Percentiles rank a stretch among this genome's conserved stretches.
Evolutionary conservation across 2,797 vertebrate genomes (phyloP).

Genomic region (Leptodactylus fallax): DNA sequence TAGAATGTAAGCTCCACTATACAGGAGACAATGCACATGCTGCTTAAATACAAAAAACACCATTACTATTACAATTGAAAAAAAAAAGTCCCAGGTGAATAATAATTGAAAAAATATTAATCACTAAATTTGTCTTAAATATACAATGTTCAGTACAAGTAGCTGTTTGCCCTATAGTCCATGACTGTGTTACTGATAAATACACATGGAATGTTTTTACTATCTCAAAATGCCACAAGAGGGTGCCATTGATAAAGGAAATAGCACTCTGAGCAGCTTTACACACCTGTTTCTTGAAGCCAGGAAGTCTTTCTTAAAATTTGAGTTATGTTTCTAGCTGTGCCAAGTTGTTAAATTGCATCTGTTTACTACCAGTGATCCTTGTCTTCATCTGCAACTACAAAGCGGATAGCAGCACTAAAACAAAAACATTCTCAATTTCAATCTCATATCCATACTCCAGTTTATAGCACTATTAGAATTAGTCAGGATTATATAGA

Average conservation of each 20-base stretch:
- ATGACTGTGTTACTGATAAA: too few species aligned
- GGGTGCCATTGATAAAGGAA: slow-evolving; percentile 34
- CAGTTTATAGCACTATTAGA: too few species aligned
- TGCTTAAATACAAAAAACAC: too few species aligned
- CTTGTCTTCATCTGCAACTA: background rate
- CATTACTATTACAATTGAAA: too few species aligned
- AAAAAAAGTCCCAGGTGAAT: too few species aligned
- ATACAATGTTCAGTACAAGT: too few species aligned
- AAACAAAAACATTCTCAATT: background rate
- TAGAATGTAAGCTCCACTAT: too few species aligned
- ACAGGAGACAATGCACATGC: too few species aligned
- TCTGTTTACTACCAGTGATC: background rate
- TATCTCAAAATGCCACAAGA: slow-evolving; percentile 6
- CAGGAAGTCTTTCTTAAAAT: background rate
- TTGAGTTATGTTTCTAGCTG: background rate
- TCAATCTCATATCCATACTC: background rate
- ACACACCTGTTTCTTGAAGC: slow-evolving; percentile 16
- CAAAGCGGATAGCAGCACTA: background rate
- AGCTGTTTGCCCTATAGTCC: too few species aligned
- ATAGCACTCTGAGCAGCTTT: background rate
- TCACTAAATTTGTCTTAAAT: too few species aligned
- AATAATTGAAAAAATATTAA: too few species aligned
- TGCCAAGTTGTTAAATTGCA: background rate
- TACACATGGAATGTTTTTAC: background rate
- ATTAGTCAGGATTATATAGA: too few species aligned